Base-by-base conservation (phyloP, 1,140 invertebrate genomes). In the Nautilus pompilius region DNA sequence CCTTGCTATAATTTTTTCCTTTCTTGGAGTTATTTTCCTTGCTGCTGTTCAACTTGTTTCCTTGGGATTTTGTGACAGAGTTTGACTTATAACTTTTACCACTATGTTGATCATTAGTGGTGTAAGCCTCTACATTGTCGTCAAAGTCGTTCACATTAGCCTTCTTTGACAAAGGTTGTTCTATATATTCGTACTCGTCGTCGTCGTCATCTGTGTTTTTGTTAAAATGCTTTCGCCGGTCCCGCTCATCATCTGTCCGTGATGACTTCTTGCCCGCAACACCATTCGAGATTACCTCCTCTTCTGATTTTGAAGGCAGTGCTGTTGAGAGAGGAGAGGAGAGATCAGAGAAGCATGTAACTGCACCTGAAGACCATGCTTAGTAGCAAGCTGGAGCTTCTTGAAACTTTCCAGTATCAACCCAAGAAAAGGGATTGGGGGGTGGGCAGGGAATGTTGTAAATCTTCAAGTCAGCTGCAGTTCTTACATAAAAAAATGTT, bases 281-380 rank as follows among this genome's bases (percentile, higher is more conserved):
- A 33, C 77, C 75, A 75, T 80, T 79, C 75, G 78, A 79, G 76
- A 80, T 81, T 75, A 73, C 77, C 69, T 80, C 80, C 74, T 80
- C 80, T 65, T 79, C 75, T 70, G 77, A 68, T 63, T 80, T 80
- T 45, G 72, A 69, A 55, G 76, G 70, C 74, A 81, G 75, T 68
- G 78, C 78, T 80, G 67, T 10, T 68, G 73, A 20, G 33, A 34
- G 5, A 66, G 17, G 53, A 58, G 62, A 41, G 28, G 5, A 48
- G 13, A 33, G 26, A 58, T 30, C 51, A 24, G 22, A 13, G 22
- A 1, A 1, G 51, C 22, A 1, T 15, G 22, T 22, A 29, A 24
- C 51, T 15, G 51, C n/a, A n/a, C n/a, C n/a, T n/a, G n/a, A n/a
- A n/a, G n/a, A n/a, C n/a, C n/a, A n/a, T n/a, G n/a, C n/a, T n/a